Evolutionary conservation across 2,888 invertebrate species (phyloP).

Genomic region (Platynereis dumerilii): DNA sequence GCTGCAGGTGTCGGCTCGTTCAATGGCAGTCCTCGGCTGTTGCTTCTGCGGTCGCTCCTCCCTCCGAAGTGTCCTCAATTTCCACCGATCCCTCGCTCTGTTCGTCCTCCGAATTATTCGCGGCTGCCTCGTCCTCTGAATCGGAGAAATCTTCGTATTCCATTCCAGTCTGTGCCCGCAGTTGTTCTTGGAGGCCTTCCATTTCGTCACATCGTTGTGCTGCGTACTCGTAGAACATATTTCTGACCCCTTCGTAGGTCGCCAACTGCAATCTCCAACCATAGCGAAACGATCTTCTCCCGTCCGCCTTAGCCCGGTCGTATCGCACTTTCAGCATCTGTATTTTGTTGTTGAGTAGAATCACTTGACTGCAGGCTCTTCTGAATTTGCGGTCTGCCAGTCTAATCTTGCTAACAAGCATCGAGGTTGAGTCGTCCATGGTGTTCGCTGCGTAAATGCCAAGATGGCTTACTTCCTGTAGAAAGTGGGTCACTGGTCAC

Average conservation of each 20-base stretch:
- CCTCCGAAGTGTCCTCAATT: background rate
- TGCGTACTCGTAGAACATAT: slow-evolving; percentile 5
- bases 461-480: too few relatives aligned
- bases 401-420: background rate
- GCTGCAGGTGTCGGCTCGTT: too few relatives aligned
- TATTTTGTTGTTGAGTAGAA: slow-evolving; percentile 8
- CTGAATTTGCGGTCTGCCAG: background rate
- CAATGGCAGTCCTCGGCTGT: too few relatives aligned
- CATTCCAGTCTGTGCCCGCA: background rate
- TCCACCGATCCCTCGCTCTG: background rate
- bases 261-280: background rate
- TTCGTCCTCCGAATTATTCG: background rate
- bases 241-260: slow-evolving; percentile 5
- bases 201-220: slow-evolving; percentile 6
- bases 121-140: background rate
- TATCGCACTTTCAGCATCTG: background rate
- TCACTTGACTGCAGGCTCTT: slow-evolving; percentile 3
- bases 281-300: background rate
- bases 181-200: slow-evolving; percentile 4
- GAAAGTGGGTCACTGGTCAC: too few relatives aligned
- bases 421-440: background rate
- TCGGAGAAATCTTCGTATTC: background rate
- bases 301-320: background rate
- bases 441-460: too few relatives aligned
- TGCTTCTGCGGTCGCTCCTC: too few relatives aligned